Conservation (phyloP, 2,113 vertebrate species). For the Stomatorhinus ivindoensis region DNA sequence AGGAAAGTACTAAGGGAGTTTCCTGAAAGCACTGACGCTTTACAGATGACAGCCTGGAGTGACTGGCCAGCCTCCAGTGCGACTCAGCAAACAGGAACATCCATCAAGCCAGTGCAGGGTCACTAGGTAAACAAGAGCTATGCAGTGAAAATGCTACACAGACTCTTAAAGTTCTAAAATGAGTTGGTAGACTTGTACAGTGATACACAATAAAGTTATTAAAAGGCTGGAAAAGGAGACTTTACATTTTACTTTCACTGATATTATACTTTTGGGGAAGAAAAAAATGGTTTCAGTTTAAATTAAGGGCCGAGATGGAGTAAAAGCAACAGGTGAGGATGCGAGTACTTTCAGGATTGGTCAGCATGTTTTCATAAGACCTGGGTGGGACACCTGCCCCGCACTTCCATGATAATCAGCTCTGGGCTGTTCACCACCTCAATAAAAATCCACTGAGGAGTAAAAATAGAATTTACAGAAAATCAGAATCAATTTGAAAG, state of each 20-base stretch:
- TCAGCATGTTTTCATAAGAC: neutral
- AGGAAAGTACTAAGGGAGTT: conserved; percentile 1
- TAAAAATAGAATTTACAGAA: neutral
- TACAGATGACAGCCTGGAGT: no score
- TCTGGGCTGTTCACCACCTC: neutral
- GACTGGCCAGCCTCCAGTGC: neutral
- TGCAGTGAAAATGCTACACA: neutral
- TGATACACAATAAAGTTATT: neutral
- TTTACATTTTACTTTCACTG: neutral
- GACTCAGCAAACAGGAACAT: neutral
- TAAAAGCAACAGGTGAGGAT: neutral
- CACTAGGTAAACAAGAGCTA: neutral
- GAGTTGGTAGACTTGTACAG: neutral
- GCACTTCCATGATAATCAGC: neutral
- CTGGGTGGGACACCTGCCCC: neutral
- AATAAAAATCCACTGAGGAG: neutral
- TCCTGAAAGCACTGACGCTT: neutral
- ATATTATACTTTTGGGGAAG: neutral
- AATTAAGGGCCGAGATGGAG: neutral
- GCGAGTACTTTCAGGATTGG: neutral
- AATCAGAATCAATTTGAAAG: neutral
- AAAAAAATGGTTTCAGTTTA: neutral
- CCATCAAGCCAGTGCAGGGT: neutral
- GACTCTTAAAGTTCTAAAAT: neutral
- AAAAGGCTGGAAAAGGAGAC: neutral